phyloP scores from a whole-genome alignment of 1,140 invertebrate genomes.

The Cherax destructor region DNA sequence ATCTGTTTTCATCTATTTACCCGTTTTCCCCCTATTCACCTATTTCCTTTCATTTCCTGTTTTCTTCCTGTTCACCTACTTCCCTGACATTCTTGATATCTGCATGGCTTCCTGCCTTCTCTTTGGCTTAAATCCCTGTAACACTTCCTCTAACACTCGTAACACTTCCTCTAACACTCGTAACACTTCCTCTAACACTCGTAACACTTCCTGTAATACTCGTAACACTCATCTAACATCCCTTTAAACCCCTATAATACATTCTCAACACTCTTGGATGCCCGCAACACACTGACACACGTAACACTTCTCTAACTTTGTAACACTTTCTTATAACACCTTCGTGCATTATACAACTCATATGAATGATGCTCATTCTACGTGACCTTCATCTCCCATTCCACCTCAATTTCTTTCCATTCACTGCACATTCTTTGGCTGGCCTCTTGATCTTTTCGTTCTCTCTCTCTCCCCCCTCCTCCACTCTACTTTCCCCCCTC shows the following conservation, averaged over 20 bases:
- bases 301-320: too few species aligned
- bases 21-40: neutral
- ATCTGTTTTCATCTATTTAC: neutral
- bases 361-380: too few species aligned
- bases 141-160: neutral
- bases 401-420: neutral
- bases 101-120: neutral
- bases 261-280: too few species aligned
- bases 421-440: neutral
- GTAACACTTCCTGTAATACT: too few species aligned
- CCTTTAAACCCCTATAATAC: too few species aligned
- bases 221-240: too few species aligned
- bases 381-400: too few species aligned
- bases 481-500: neutral
- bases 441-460: neutral
- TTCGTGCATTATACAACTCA: too few species aligned
- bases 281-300: too few species aligned
- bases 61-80: neutral
- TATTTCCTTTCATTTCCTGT: neutral
- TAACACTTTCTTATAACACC: too few species aligned
- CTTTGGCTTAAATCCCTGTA: neutral
- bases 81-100: neutral
- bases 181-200: too few species aligned
- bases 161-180: too few species aligned
- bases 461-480: neutral